phyloP scores from a whole-genome alignment of 2,113 vertebrate species.

The Apeltes quadracus region DNA sequence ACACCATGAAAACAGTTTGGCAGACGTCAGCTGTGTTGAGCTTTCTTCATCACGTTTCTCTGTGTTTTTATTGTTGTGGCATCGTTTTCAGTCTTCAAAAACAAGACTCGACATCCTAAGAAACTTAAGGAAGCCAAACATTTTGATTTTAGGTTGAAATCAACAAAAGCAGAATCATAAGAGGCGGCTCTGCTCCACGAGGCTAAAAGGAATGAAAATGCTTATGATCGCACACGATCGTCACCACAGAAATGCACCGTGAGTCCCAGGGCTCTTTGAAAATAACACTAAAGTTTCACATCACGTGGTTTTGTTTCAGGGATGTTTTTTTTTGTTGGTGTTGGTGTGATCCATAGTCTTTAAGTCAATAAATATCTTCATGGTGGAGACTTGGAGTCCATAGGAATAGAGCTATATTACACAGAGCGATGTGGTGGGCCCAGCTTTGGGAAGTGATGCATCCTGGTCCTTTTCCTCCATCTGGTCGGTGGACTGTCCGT shows the following conservation, averaged over 20 bases:
- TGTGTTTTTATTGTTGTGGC: conserved; percentile 45
- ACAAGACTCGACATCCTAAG: conserved; percentile 63
- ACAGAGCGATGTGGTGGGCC: conserved; percentile 70
- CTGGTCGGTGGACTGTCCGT: conserved; percentile 56
- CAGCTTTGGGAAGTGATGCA: conserved; percentile 59
- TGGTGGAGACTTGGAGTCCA: conserved; percentile 58
- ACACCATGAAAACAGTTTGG: conserved; percentile 74
- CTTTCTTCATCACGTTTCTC: conserved; percentile 55
- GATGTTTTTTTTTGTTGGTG: conserved; percentile 41
- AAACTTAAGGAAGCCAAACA: conserved; percentile 69
- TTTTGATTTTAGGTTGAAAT: conserved; percentile 48
- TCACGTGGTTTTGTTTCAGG: conserved; percentile 67
- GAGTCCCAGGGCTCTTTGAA: conserved; percentile 65
- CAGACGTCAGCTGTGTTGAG: conserved; percentile 68
- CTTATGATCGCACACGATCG: conserved; percentile 66
- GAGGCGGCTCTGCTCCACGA: conserved; percentile 62
- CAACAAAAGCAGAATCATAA: conserved; percentile 54
- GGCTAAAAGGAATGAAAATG: conserved; percentile 75
- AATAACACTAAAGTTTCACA: conserved; percentile 72
- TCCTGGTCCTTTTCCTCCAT: conserved; percentile 26
- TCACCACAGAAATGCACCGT: conserved; percentile 74
- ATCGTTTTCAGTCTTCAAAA: conserved; percentile 63
- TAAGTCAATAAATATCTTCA: conserved; percentile 72
- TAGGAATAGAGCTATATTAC: conserved; percentile 75
- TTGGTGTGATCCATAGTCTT: conserved; percentile 62